Evolutionary conservation across 2,797 vertebrate species (phyloP), one percentile per base, ranked within the genome.

Genomic region (Chelon labrosus): DNA sequence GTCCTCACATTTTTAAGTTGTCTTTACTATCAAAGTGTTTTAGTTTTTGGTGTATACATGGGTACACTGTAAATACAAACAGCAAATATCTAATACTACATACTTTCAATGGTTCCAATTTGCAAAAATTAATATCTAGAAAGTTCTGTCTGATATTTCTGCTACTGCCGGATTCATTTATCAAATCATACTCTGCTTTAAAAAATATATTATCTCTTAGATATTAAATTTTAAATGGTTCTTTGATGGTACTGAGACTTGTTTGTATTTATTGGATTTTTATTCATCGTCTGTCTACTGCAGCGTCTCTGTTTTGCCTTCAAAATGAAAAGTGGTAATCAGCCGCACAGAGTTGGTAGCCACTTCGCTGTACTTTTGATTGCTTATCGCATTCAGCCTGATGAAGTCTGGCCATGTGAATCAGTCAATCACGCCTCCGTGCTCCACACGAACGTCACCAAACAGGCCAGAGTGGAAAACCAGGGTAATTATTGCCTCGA

Each of bases 361-460:
- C 31, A 19, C 3, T 62, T 19, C 49, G 13, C 46, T 46, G 47
- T 56, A 47, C 52, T 38, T 37, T 46, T 70, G 60, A 85, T 78
- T 53, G 49, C 68, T 31, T 59, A 1, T 70, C 14, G 8, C n/a
- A 12, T 63, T 59, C 42, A 60, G 77, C 27, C 22, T 13, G 50
- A 53, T 16, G 67, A 46, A 38, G 19, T 35, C 6, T 1, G 47
- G 64, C 19, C 55, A 39, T 41, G 42, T 44, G 53, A 65, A 73
- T 65, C 65, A 46, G 57, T 35, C 8, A 56, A 72, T 54, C 39
- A 11, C 0, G 5, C 4, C 39, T 14, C 25, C 1, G 19, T 39
- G 14, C 60, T 35, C 59, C 20, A 25, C 19, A 10, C 20, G 13
- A 59, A 38, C 31, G 38, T 25, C 27, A 11, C 31, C 22, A 39